Base-by-base conservation (phyloP, 1,140 invertebrate species). In the Leptinotarsa defecta region DNA sequence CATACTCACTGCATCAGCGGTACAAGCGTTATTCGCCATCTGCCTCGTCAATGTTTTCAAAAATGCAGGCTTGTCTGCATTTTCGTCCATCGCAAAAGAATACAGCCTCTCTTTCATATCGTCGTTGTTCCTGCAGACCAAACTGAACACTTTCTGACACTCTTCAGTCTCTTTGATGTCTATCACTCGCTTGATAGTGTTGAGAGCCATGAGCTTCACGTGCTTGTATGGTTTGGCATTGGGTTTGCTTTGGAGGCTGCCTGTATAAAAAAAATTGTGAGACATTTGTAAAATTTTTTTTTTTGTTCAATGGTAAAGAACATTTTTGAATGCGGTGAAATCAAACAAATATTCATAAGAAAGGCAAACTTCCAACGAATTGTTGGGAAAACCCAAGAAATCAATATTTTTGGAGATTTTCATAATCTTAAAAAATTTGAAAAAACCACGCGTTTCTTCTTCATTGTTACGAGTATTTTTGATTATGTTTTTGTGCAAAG, bases 111-210 rank as follows among this genome's bases (percentile, higher is more conserved):
- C 96, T 84, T 95, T 96, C 24, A 94, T 85, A 83, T 96, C 94
- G 79, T 94, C 91, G 84, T 92, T 93, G 63, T 73, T 73, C 80
- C 90, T 94, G 81, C 93, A 92, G 86, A 95, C 92, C 69, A 97
- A 86, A 49, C 94, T 95, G 89, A 98, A 98, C 65, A 95, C 93
- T 81, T 94, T 94, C 84, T 93, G 92, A 87, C 94, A 95, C 82
- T 95, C 95, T 91, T 95, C 94, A 68, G 93, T 91, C 87, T 96
- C 95, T 77, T 89, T 90, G 78, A 97, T 93, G 86, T 99, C 95
- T 19, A 98, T 92, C 61, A 98, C 95, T 82, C 94, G 90, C 84
- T 95, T 95, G 68, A 98, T 94, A 24, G 93, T 92, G 77, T 93
- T 94, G 19, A 98, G 88, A 1, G 94, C 92, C 86, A 98, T 91